These are phyloP conservation scores for Scyliorhinus canicula DNA, from an alignment of 2,797 vertebrate species.

Conservation along the genomic window DNA sequence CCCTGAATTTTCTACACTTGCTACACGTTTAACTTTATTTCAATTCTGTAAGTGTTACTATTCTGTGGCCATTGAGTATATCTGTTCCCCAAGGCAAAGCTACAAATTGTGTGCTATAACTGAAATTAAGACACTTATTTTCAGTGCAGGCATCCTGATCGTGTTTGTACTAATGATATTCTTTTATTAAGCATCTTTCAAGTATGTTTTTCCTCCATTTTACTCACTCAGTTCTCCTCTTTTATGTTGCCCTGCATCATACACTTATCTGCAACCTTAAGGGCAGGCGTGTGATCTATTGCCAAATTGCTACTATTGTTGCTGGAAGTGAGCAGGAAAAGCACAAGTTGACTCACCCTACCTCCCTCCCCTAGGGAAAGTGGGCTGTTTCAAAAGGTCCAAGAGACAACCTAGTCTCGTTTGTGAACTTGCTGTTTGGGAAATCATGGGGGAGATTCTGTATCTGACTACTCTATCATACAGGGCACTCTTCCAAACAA, in stretches of 20 bases:
- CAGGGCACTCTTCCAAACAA: not conserved
- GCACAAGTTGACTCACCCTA: not conserved
- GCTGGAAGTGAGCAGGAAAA: not conserved
- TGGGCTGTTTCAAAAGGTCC: not conserved
- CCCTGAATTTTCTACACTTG: not conserved
- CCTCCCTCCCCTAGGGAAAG: not conserved
- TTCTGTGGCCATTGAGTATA: not conserved
- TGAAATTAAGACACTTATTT: not conserved
- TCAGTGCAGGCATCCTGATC: not conserved
- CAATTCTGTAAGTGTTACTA: not conserved
- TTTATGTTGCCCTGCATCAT: not conserved
- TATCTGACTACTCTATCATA: not conserved
- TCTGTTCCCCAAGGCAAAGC: conserved; percentile 17
- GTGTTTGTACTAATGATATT: not conserved
- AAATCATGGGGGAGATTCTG: not conserved
- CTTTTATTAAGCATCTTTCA: not conserved
- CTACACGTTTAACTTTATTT: not conserved
- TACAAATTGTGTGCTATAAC: not conserved
- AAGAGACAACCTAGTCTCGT: not conserved
- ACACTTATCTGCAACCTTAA: not conserved
- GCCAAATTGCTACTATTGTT: not conserved
- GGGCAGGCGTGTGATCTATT: not conserved
- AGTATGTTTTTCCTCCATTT: not conserved
- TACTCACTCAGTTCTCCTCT: not conserved
- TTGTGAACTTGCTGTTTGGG: not conserved